A percentile compares a stretch with the other conserved stretches of the same genome.
phyloP scores from a whole-genome alignment of 2,113 vertebrate genomes.

The Hoplias malabaricus region DNA sequence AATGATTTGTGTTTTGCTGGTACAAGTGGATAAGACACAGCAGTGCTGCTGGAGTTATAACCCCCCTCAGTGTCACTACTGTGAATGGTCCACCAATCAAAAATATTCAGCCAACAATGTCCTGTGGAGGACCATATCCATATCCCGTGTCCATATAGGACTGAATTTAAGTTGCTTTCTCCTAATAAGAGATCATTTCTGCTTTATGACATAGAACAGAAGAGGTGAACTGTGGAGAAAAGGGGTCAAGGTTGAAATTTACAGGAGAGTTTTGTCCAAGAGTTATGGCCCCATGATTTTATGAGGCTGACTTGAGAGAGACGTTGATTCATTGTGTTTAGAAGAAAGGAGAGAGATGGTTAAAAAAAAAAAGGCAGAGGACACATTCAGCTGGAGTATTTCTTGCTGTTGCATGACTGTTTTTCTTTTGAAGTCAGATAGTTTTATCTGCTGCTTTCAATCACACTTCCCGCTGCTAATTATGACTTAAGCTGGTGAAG shows the following conservation, averaged over 20 bases:
- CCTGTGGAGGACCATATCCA: too few relatives aligned
- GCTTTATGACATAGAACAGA: background rate
- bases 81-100: too few relatives aligned
- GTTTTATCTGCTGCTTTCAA: background rate
- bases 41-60: too few relatives aligned
- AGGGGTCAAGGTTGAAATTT: background rate
- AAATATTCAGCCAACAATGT: too few relatives aligned
- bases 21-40: too few relatives aligned
- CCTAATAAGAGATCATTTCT: too few relatives aligned
- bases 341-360: background rate
- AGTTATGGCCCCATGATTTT: slow-evolving; percentile 20
- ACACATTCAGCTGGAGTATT: background rate
- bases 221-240: background rate
- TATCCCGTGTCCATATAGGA: too few relatives aligned
- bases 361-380: background rate
- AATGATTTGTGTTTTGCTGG: too few relatives aligned
- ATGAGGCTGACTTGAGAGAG: background rate
- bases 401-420: background rate
- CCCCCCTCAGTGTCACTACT: too few relatives aligned
- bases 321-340: background rate
- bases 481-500: background rate
- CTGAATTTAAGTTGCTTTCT: too few relatives aligned
- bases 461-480: background rate
- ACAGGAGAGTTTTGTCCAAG: background rate
- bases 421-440: background rate